Base-by-base conservation (phyloP, 92 coral and sea anemone genomes). In the Phenganax marumi region DNA sequence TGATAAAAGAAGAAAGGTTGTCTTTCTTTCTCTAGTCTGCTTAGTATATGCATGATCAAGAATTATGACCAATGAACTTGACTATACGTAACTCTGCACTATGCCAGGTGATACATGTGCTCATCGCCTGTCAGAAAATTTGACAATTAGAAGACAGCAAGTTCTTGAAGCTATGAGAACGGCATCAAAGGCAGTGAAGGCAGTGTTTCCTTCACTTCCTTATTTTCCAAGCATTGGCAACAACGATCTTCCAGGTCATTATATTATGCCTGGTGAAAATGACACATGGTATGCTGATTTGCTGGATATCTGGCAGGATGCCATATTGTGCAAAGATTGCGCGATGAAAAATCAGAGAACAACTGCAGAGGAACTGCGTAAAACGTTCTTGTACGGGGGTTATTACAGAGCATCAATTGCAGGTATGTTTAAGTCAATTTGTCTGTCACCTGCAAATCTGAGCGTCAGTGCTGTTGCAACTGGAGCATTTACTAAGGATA, bases 231-330 rank as follows among this genome's bases (percentile, higher is more conserved):
- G 86, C 43, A 61, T 94, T 87, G 98, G 98, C 12, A 94, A 94
- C 72, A 94, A 92, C 84, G 98, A 94, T 65, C 92, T 94, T 49
- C 97, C 96, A n/a, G 98, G 94, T 8, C 93, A 90, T 76, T 92
- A 94, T 55, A 72, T 90, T 21, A 78, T 94, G 50, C 97, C 98
- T 68, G 82, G 81, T 72, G 65, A 81, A 12, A 52, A 64, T 16
- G 85, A 79, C 60, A 85, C 76, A 25, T 94, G 98, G 98, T 92
- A 91, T 83, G 57, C 85, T 39, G 80, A 66, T n/a, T 76, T 93
- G 6, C 85, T 94, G 69, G 73, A 84, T 0, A 76, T 81, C 39
- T 94, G 97, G 97, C 87, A 84, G 43, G 89, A 92, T 0, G 79
- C 89, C 52, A 94, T 94, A 62, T 76, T 88, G 78, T 94, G 98